These are phyloP conservation scores for Emmelina monodactyla DNA, from an alignment of 2,888 invertebrate species.

Conservation along the genomic window DNA sequence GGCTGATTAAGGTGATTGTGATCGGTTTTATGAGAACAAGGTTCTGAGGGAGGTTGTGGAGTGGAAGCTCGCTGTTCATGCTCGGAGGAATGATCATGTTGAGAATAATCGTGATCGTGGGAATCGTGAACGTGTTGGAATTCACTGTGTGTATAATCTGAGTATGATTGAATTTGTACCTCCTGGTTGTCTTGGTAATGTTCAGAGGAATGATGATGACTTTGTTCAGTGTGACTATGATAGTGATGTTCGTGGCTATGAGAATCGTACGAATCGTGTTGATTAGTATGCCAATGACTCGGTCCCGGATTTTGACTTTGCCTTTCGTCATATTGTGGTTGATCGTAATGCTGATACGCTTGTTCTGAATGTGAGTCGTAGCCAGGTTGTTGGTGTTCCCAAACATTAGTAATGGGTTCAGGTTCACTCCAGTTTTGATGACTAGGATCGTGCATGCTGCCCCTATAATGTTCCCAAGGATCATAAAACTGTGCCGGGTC, in stretches of 20 bases:
- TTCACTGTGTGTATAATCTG: background rate
- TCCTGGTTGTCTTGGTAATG: slow-evolving; percentile 7
- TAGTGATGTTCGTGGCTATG: too few relatives aligned
- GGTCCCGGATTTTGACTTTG: slow-evolving; percentile 14
- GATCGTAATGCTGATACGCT: slow-evolving; percentile 14
- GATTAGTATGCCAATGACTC: slow-evolving; percentile 15
- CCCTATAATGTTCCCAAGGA: slow-evolving; percentile 79
- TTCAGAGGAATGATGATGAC: slow-evolving; percentile 12
- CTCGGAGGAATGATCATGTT: background rate
- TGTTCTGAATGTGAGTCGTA: slow-evolving; percentile 17
- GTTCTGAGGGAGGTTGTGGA: background rate
- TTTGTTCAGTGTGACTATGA: slow-evolving; percentile 14
- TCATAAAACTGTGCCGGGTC: slow-evolving; percentile 57
- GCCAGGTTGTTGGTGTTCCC: slow-evolving; percentile 17
- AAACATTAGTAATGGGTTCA: slow-evolving; percentile 13
- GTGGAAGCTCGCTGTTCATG: slow-evolving; percentile 1
- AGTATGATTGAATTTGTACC: background rate
- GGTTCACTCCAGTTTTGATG: slow-evolving; percentile 18
- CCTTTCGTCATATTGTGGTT: slow-evolving; percentile 17
- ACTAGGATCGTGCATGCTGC: slow-evolving; percentile 38
- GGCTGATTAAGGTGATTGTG: slow-evolving; percentile 3
- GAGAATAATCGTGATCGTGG: slow-evolving; percentile 3
- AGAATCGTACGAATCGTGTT: slow-evolving; percentile 15
- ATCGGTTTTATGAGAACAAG: background rate
- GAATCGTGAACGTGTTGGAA: slow-evolving; percentile 2